Base-by-base conservation (phyloP, 2,113 vertebrate species). In the Takifugu bimaculatus region DNA sequence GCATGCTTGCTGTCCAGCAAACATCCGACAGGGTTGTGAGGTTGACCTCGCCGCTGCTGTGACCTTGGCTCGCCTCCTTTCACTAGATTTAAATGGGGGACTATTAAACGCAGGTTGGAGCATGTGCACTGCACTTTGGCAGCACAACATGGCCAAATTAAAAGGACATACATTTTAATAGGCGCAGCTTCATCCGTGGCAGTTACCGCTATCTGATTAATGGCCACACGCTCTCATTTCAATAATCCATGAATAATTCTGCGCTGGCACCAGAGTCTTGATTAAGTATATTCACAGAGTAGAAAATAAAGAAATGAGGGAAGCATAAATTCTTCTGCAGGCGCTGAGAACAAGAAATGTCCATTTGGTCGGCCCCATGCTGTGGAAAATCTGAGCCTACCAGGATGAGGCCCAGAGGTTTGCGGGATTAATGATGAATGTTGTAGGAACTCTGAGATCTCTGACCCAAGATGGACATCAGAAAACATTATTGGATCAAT, bases 161-260 rank as follows among this genome's bases (percentile, higher is more conserved):
- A 82, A 84, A 82, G 80, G 75, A 83, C 83, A 86, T 87, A 84
- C 73, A 83, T 89, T 88, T 85, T 88, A 86, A 87, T 87, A 78
- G 77, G 68, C 60, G 48, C 54, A 73, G 70, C 66, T 64, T 74
- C 73, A 74, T 87, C 68, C 49, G n/a, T 80, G 74, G 74, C 70
- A 69, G 68, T 85, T 82, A 79, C 59, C 55, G 70, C 66, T 59
- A 59, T 78, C 81, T 89, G 89, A 89, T 89, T 89, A 90, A 90
- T 88, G 82, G 68, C 63, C 72, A 61, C 47, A 61, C 44, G n/a
- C 60, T 78, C 79, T 81, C 72, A 86, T 88, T 88, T 88, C 80
- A 88, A 80, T 88, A 86, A 78, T 51, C 73, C 85, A 88, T 87
- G 84, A 86, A 87, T 85, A 87, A 83, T 88, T 85, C 73, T 72